Base-by-base conservation (phyloP, 1,140 invertebrate species). In the Habropoda laboriosa region DNA sequence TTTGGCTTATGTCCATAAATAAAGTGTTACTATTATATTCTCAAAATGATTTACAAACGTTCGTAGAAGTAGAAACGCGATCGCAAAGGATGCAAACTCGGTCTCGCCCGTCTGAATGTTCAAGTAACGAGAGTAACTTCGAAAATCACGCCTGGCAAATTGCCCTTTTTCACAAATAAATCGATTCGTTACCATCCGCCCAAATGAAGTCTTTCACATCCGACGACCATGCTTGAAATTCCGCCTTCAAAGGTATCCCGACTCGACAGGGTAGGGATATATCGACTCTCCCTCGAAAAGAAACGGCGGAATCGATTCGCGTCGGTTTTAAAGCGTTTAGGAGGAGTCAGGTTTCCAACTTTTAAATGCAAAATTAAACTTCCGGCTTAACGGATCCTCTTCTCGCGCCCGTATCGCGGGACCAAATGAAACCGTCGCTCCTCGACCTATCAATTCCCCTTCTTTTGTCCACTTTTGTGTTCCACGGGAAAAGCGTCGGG, bases 291-390 rank as follows among this genome's bases (percentile, higher is more conserved):
- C 47, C n/a, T n/a, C n/a, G n/a, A 32, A 63, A 42, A 13, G 24
- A 64, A 74, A 8, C 35, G 13, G 58, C 42, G 49, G 38, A 58
- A 45, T 47, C 55, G 60, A 61, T 49, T 61, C 71, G 27, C 8
- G 32, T 35, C 30, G 24, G 8, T 49, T 53, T 64, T 42, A 64
- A 64, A 42, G 5, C 58, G 8, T 53, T 74, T 64, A 16, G 18
- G 12, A 6, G 3, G 27, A 12, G 35, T n/a, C 35, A n/a, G n/a
- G 35, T 53, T 64, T 21, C 27, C 32, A 38, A 53, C 45, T 63
- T 64, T 32, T 27, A 40, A 74, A 32, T 64, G 30, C 38, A 74
- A 74, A 53, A 64, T 64, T 53, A 53, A 74, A 64, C 35, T 53
- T n/a, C 35, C 10, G 13, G 32, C 45, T 21, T 66, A 24, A 4